These are phyloP conservation scores for Yponomeuta cagnagella DNA, from an alignment of 2,888 invertebrate species.

Conservation along the genomic window DNA sequence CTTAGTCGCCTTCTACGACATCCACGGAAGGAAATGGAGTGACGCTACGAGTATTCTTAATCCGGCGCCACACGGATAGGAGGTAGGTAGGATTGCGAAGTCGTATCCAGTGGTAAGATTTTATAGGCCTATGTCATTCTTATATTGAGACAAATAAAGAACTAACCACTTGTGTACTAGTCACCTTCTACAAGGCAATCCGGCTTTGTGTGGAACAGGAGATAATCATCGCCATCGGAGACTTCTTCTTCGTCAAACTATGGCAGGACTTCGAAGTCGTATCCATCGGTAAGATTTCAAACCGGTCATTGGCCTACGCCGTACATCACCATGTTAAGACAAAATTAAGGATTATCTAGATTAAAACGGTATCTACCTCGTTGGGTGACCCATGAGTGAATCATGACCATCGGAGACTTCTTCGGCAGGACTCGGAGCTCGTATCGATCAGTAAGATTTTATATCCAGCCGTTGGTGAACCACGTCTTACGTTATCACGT, in stretches of 20 bases:
- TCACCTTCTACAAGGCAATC: conserved; percentile 93
- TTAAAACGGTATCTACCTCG: conserved; percentile 56
- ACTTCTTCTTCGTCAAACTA: conserved; percentile 93
- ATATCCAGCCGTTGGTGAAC: no score
- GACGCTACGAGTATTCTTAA: no score
- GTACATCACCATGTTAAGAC: no score
- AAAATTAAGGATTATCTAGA: no score
- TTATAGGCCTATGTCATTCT: no score
- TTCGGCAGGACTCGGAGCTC: conserved; percentile 88
- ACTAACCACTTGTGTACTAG: no score
- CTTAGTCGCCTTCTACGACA: no score
- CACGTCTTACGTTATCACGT: no score
- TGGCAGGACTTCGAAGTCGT: conserved; percentile 88
- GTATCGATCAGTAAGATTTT: conserved; percentile 84
- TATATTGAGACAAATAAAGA: no score
- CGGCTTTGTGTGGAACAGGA: conserved; percentile 71
- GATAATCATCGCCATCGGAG: conserved; percentile 84
- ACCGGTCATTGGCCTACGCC: no score
- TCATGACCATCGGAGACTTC: conserved; percentile 89
- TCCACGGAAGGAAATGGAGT: no score
- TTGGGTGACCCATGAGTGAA: conserved; percentile 58
- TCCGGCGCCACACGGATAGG: no score
- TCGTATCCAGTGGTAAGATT: conserved; percentile 87
- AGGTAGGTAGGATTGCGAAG: conserved; percentile 49
- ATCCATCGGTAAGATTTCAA: conserved; percentile 85